Percentiles rank a stretch among this genome's conserved stretches.
Conservation (phyloP, 2,888 invertebrate species). For the Xylota segnis region DNA sequence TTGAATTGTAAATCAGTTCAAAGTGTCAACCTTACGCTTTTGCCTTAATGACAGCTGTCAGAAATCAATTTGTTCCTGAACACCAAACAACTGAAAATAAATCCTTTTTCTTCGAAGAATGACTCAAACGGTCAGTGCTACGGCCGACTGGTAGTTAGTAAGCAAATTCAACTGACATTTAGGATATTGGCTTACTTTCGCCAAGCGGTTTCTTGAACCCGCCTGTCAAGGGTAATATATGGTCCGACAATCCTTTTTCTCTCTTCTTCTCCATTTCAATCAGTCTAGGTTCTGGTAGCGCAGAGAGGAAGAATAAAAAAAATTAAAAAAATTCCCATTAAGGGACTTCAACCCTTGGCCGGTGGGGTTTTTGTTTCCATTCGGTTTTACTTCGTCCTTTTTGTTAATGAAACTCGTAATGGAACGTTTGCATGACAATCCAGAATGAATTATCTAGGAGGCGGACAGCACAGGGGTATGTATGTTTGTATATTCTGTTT, state of each 20-base stretch:
- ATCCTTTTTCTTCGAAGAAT: background rate
- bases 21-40: background rate
- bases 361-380: conserved; percentile 6
- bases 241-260: conserved; percentile 22
- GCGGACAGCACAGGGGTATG: conserved; percentile 23
- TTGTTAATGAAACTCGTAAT: conserved; percentile 35
- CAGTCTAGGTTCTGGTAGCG: conserved; percentile 18
- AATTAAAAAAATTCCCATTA: background rate
- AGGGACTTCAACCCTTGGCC: background rate
- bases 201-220: background rate
- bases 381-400: conserved; percentile 25
- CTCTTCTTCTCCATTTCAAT: conserved; percentile 41
- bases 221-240: conserved; percentile 24
- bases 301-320: too few relatives aligned
- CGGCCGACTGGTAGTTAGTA: background rate
- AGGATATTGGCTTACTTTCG: background rate
- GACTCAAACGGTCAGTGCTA: background rate
- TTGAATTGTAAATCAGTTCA: background rate
- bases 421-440: conserved; percentile 53
- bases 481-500: conserved; percentile 30
- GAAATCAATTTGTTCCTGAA: background rate
- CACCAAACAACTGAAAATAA: background rate
- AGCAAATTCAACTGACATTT: background rate
- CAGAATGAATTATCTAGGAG: conserved; percentile 48
- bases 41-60: conserved; percentile 7